Evolutionary conservation across 2,888 invertebrate genomes (phyloP).

Genomic region (Nemoura dubitans): DNA sequence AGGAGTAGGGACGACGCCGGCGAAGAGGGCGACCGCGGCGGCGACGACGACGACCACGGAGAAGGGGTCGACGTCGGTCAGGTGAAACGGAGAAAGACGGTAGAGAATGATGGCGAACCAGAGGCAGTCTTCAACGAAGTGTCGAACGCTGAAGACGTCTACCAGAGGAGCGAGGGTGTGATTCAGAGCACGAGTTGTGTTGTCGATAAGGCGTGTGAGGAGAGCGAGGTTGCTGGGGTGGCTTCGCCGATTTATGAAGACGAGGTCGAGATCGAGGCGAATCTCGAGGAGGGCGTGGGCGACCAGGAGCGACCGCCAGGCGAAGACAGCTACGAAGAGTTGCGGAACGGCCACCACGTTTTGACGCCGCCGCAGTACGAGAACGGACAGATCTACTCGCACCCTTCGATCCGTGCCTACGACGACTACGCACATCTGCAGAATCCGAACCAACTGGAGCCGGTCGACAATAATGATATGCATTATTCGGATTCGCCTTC

Average conservation of each 20-base stretch:
- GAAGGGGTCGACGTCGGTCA: background rate
- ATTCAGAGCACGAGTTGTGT: background rate
- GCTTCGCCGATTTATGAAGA: constrained; percentile 7
- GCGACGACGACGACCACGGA: background rate
- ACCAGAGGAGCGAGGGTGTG: background rate
- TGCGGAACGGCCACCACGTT: background rate
- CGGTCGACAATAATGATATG: constrained; percentile 29
- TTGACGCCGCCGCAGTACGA: constrained; percentile 8
- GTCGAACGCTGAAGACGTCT: background rate
- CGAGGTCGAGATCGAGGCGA: constrained; percentile 21
- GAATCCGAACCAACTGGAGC: constrained; percentile 14
- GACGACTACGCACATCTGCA: background rate
- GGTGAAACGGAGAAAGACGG: constrained; percentile 5
- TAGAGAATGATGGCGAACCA: background rate
- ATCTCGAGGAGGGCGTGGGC: constrained; percentile 9
- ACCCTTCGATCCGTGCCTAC: background rate
- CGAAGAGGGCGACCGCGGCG: background rate
- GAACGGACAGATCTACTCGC: background rate
- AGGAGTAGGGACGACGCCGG: background rate
- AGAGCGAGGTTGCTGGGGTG: background rate
- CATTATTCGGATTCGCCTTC: constrained; percentile 15
- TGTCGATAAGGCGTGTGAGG: background rate
- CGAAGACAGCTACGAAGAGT: background rate
- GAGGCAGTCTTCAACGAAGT: background rate
- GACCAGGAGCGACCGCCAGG: background rate